Base-by-base conservation (phyloP, 2,888 invertebrate species). In the Agrotis exclamationis region DNA sequence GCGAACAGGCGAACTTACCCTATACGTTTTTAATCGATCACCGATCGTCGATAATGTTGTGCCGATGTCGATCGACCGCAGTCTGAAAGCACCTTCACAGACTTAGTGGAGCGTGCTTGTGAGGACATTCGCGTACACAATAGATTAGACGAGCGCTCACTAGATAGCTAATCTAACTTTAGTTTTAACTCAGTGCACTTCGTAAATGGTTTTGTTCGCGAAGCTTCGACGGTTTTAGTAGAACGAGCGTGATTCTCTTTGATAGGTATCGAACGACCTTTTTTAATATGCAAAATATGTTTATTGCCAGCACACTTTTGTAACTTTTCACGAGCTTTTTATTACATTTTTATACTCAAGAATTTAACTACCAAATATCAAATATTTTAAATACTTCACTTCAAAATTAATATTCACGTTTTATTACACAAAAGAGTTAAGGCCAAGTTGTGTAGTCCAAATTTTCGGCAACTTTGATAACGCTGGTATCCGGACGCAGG, bases 391-490 rank as follows among this genome's bases (percentile, higher is more conserved):
- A 78, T 69, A 54, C 58, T 13, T 11, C 59, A 54, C 67, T 54
- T 50, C 5, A 57, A 60, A 70, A 64, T 57, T n/a, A 51, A 60
- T 50, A 6, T 54, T 51, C 16, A 7, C n/a, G 24, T 62, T 66
- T 69, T 51, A 56, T 44, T 39, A 63, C 22, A 47, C 50, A 51
- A 71, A 82, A 72, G 70, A 76, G 69, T 76, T 63, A 53, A 70
- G 66, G 68, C 50, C 14, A 44, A 47, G 58, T 72, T 74, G 63
- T 80, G 62, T 71, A 76, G 63, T 83, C 82, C 76, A 85, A 84
- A 89, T 90, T 90, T 89, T 90, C 84, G 87, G 86, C 88, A 89
- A 90, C 87, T 86, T 85, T 82, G 88, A 86, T 91, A 92, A 90
- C 90, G 87, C 56, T 51, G 88, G 84, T 82, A 82, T 82, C 84